These are phyloP conservation scores for Melanotaenia maccullochi DNA, from an alignment of 2,797 vertebrate genomes.

Conservation along the genomic window DNA sequence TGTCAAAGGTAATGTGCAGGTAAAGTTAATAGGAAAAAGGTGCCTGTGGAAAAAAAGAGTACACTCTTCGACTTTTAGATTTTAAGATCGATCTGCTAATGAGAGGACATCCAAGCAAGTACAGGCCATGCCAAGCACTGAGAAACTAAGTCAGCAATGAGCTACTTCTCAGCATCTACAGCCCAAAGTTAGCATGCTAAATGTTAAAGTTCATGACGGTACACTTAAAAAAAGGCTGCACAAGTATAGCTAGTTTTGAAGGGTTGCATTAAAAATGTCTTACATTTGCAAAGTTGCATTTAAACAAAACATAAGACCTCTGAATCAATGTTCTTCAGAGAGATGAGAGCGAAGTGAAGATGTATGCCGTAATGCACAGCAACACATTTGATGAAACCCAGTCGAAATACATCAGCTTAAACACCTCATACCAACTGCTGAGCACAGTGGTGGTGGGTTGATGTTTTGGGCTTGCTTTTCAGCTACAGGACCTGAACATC, in stretches of 20 bases:
- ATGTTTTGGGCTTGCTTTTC: not conserved
- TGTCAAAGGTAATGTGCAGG: slow-evolving; percentile 59
- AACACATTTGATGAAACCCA: not conserved
- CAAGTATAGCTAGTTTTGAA: not conserved
- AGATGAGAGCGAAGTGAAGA: not conserved
- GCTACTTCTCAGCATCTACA: not conserved
- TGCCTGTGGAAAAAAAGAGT: not conserved
- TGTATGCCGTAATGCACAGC: not conserved
- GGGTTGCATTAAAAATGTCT: not conserved
- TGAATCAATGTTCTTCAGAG: not conserved
- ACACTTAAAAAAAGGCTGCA: no score
- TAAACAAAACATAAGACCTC: not conserved
- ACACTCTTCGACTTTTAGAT: not conserved
- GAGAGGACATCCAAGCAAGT: not conserved
- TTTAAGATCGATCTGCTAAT: not conserved
- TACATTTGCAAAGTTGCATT: not conserved
- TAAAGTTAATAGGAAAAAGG: not conserved
- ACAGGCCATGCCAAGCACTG: no score
- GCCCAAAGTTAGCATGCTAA: not conserved
- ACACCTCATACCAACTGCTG: not conserved
- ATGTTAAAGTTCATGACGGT: no score
- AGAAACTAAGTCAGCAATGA: not conserved
- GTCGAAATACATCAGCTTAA: not conserved
- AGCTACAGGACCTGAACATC: not conserved
- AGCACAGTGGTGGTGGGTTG: not conserved